Evolutionary conservation across 2,797 vertebrate species (phyloP), one percentile per base, ranked within the genome.

Genomic region (Ctenochaetus hawaiiensis): DNA sequence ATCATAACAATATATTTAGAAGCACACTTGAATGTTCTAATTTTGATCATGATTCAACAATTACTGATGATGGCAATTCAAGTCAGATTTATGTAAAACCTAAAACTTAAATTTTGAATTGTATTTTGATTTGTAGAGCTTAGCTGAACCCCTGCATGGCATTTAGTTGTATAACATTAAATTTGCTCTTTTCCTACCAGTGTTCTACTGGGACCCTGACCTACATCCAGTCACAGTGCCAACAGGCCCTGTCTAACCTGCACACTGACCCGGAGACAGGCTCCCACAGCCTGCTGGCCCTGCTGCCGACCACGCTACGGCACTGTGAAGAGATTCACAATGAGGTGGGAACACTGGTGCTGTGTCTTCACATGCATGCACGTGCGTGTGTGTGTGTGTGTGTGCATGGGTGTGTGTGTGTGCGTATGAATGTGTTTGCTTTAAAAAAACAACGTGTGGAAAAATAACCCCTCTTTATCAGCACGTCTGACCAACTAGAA

Each of bases 301-400:
- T 97, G 74, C 96, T 96, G 79, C 91, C 95, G 34, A 86, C 86
- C 22, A 92, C 95, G 59, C 87, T 99, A 86, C 96, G 96, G 82
- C 92, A 93, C 93, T 95, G 91, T 78, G 98, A 99, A 94, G 96
- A 98, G 93, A 97, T 97, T 91, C 98, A 99, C 94, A 99, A 97
- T 39, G 98, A 99, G 98, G 98, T 99, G 82, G 60, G 87, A 72
- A 34, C 34, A 45, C 26, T 0, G 12, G 17, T 37, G 23, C 8
- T 54, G 37, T 63, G 79, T 69, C 58, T 70, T 34, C 69, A 71
- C 61, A n/a, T 70, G 20, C 62, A 52, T 53, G 71, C 22, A 18
- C 41, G 56, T 3, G 8, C 18, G 23, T 53, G 39, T 57, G 58
- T 60, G 14, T 53, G 34, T 44, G 2, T 13, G 18, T 5, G 54